Conservation (phyloP, 2,113 vertebrate species). For the Gasterosteus nipponicus region DNA sequence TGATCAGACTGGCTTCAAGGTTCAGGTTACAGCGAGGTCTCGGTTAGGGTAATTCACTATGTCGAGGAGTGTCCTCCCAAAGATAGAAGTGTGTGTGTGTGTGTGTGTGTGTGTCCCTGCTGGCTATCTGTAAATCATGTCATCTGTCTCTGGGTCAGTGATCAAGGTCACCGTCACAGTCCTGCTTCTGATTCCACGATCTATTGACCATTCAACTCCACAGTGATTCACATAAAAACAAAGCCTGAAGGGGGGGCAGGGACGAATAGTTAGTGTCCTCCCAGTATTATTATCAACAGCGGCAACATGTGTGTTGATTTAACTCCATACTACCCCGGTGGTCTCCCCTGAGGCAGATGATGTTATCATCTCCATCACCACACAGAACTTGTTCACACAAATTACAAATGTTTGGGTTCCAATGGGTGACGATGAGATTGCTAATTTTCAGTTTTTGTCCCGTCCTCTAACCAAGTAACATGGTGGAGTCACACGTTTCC, state of each 20-base stretch:
- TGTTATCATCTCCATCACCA: neutral
- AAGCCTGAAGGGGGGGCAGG: neutral
- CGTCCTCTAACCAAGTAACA: too few relatives aligned
- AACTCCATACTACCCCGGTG: neutral
- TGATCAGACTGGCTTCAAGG: neutral
- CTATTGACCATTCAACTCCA: slow-evolving; percentile 5
- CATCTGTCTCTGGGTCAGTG: slow-evolving; percentile 60
- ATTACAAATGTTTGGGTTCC: neutral
- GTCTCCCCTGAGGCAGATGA: neutral
- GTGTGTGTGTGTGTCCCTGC: neutral
- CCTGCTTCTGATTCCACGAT: slow-evolving; percentile 30
- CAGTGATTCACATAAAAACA: slow-evolving; percentile 1
- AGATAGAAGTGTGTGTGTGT: slow-evolving; percentile 15
- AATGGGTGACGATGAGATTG: too few relatives aligned
- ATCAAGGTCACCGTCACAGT: slow-evolving; percentile 49
- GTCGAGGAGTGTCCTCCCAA: neutral
- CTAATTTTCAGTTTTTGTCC: too few relatives aligned
- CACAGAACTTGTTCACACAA: too few relatives aligned
- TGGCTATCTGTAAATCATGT: slow-evolving; percentile 58
- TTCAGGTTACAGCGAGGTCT: neutral
- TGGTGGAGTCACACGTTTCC: neutral
- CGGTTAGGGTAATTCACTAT: neutral
- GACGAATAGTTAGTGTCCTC: too few relatives aligned
- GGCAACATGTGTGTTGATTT: slow-evolving; percentile 9
- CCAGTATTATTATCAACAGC: neutral